Base-by-base conservation (phyloP, 1,140 invertebrate species). In the Meloidogyne floridensis region DNA sequence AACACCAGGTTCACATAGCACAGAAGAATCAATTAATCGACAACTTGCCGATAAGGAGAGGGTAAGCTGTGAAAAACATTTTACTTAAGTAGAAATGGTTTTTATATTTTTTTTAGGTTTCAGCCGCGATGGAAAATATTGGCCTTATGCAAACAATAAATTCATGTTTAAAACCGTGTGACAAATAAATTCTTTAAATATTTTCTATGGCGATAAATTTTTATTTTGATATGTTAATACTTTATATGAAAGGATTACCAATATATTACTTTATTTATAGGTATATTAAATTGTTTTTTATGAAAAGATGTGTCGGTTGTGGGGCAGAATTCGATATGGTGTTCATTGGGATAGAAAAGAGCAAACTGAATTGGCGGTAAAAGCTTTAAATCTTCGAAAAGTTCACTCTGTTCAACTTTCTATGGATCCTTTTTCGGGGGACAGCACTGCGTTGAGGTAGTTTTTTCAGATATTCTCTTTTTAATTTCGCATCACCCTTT, bases 41-140 rank as follows among this genome's bases (percentile, higher is more conserved):
- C 97, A 99, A 89, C 91, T 99, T 20, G 95, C 95, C 0, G 97
- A 99, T 90, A 99, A 99, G 90, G 97, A 99, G 92, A 91, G 97
- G 88, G 95, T 79, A 32, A 32, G 32, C 32, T 32, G 20, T 20
- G 32, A 32, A 32, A 32, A 32, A 32, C 32, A 32, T 8, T 72
- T 71, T 42, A 47, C 51, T 71, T 71, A 20, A 20, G 20, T 20
- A 47, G 13, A n/a, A 7, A 32, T 32, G 18, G 13, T 47, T 53
- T 51, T n/a, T 42, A 32, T 71, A 15, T 78, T 8, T 72, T 20
- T 13, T 42, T 4, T 13, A 79, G 77, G 77, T 99, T 5, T 95
- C 96, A 0, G 97, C 97, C 5, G 97, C 97, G 2, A 91, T 98
- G 82, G 97, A 99, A 91, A 98, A 98, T 91, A 92, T 93, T 81